Evolutionary conservation across 1,140 invertebrate species (phyloP).

Genomic region (Muscidifurax raptorellus): DNA sequence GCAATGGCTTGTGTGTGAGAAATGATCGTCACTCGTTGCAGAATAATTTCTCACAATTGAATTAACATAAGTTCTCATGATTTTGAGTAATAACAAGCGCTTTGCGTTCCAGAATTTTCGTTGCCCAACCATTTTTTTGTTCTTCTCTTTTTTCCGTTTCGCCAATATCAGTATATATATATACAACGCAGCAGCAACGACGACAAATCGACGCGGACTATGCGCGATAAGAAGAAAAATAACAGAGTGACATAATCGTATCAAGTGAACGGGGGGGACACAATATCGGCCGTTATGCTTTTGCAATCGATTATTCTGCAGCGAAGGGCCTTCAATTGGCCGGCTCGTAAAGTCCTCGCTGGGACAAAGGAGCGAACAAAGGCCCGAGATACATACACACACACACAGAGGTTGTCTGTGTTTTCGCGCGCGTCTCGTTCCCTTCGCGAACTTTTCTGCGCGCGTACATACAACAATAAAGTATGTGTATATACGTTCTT

Average conservation of each 20-base stretch:
- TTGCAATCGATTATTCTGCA: background rate
- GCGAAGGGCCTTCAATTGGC: slow-evolving; percentile 54
- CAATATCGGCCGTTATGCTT: background rate
- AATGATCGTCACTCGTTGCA: slow-evolving; percentile 32
- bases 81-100: slow-evolving; percentile 40
- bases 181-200: background rate
- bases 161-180: background rate
- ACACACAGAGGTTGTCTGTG: background rate
- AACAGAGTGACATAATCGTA: background rate
- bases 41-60: slow-evolving; percentile 30
- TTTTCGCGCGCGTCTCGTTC: background rate
- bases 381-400: slow-evolving; percentile 43
- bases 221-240: background rate
- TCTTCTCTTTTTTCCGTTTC: background rate
- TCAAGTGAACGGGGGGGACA: background rate
- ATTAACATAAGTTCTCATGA: slow-evolving; percentile 39
- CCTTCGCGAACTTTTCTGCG: background rate
- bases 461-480: background rate
- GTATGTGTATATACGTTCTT: no score
- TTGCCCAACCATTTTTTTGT: background rate
- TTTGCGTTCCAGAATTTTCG: slow-evolving; percentile 7
- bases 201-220: background rate
- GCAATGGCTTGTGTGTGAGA: slow-evolving; percentile 2
- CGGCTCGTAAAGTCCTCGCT: slow-evolving; percentile 36
- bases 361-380: slow-evolving; percentile 63